Evolutionary conservation across 2,797 vertebrate species (phyloP), one percentile per base, ranked within the genome.

Genomic region (Cynopterus sphinx): DNA sequence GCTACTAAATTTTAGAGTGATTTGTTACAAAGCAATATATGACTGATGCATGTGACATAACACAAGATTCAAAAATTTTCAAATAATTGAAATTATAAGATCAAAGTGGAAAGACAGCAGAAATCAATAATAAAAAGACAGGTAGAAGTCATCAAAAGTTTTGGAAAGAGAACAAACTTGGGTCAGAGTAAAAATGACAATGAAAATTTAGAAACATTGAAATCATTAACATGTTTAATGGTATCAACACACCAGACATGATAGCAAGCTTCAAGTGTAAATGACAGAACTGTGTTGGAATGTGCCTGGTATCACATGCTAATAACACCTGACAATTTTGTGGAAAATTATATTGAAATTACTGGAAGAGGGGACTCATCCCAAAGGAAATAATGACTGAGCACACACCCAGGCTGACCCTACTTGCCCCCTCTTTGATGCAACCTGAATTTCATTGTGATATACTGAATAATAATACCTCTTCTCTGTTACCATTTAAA

Each of bases 11-110:
- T 57, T 63, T 63, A 28, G n/a, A 49, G 6, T 67, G 61, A 63
- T 63, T 77, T 61, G n/a, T 83, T 91, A 87, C 31, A 49, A 87
- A 53, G 21, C 12, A 83, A 39, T 49, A 24, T 24, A 74, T 36
- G 63, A 51, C 9, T 51, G 70, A n/a, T 43, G 39, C 6, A 70
- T 71, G 13, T 9, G 6, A 33, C 12, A 61, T 61, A 33, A 74
- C 13, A 0, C 1, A 75, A 55, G 22, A 6, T 33, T 81, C 2
- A 21, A 46, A 55, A 31, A 8, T 61, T 83, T 39, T 81, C 46
- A 46, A 36, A 46, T 57, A 71, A 87, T 21, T 78, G 16, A 67
- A 71, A 49, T 63, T 55, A 67, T 68, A 53, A 81, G 41, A 6
- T n/a, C 61, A 85, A 49, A 49, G 39, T 43, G 2, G n/a, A 79